Evolutionary conservation across 2,113 vertebrate species (phyloP).

Genomic region (Eulemur macaco): DNA sequence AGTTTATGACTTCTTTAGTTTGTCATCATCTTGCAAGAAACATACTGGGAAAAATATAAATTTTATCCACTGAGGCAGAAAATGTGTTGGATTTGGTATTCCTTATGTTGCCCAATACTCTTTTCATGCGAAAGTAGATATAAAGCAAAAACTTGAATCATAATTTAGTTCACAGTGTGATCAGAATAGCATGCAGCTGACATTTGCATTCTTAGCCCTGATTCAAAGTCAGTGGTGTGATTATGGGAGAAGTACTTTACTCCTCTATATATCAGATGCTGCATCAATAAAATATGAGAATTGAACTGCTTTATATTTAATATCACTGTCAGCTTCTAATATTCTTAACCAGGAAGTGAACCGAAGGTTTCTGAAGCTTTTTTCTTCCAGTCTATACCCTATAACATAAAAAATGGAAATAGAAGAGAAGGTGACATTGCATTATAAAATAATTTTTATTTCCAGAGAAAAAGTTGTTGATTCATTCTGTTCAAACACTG

Average conservation of each 20-base stretch:
- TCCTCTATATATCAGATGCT: conserved; percentile 1
- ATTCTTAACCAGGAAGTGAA: conserved; percentile 8
- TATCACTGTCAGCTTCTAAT: not conserved
- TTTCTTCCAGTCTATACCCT: not conserved
- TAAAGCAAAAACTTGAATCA: conserved; percentile 21
- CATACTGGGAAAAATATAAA: not conserved
- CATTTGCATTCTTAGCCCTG: not conserved
- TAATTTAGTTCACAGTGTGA: conserved; percentile 33
- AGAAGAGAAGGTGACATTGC: not conserved
- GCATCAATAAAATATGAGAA: conserved; percentile 29
- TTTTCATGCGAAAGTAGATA: conserved; percentile 5
- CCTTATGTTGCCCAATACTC: not conserved
- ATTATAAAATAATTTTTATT: conserved; percentile 46
- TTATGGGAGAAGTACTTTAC: not conserved
- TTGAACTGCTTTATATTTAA: conserved; percentile 37
- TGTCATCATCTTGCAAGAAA: not conserved
- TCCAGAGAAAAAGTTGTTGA: not conserved
- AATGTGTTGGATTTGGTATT: not conserved
- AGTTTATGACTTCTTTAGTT: not conserved
- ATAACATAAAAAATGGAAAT: conserved; percentile 8
- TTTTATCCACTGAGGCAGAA: not conserved
- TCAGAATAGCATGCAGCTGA: not conserved
- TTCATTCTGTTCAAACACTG: conserved; percentile 23
- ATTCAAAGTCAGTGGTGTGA: not conserved
- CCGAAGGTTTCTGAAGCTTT: not conserved